Base-by-base conservation (phyloP, 2,888 invertebrate species). In the Fissipunctia ypsillon region DNA sequence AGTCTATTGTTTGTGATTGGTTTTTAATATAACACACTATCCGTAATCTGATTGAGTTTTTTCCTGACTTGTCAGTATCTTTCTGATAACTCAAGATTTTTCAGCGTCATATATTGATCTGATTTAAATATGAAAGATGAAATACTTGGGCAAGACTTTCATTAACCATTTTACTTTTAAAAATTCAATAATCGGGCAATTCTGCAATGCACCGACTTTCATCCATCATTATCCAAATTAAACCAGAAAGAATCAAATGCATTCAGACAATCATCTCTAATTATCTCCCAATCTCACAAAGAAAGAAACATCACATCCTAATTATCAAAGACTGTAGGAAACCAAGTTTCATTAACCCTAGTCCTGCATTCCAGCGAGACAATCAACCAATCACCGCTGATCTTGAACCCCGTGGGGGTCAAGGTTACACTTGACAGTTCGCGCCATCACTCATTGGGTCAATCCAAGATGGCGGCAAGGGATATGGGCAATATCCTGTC, bases 401-500 rank as follows among this genome's bases (percentile, higher is more conserved):
- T 54, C 70, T 74, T 86, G 86, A 86, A 70, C 84, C 70, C 66
- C 9, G 9, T n/a, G 48, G 45, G 35, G 81, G 79, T 80, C 84
- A 86, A 84, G 85, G 84, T 70, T 52, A 69, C 35, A 65, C 41
- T 22, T 77, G 75, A 67, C 70, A 78, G 64, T 52, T 77, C 77
- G 35, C 69, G 77, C 69, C 71, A 74, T 64, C 76, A 68, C 71
- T 85, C 83, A 84, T 85, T 80, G 80, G 84, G 83, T 78, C 84
- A 75, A 81, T 66, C 73, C 76, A 78, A 78, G 68, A 72, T 80
- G 85, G 73, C 67, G 31, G 50, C 71, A 84, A 86, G 84, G 85
- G 86, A 86, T 85, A 80, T 87, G 82, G 82, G 65, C 76, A 82
- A 85, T 86, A 80, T 85, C 85, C 85, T 86, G 84, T 31, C 57